phyloP scores from a whole-genome alignment of 1,140 invertebrate genomes.

The Zaprionus ghesquierei region DNA sequence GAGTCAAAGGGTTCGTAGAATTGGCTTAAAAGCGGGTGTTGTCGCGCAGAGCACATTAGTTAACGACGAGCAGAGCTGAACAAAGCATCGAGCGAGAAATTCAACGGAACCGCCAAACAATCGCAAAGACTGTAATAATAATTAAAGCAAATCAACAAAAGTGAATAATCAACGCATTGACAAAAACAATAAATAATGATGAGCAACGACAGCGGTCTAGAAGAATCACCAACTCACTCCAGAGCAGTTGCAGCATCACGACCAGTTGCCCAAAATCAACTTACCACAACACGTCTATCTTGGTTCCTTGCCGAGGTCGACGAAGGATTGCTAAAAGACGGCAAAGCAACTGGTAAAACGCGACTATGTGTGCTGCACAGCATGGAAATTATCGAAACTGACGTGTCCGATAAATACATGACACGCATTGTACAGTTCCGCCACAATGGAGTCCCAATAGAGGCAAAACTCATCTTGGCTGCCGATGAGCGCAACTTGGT shows the following conservation, averaged over 20 bases:
- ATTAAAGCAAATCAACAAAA: not conserved
- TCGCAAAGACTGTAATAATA: too few relatives aligned
- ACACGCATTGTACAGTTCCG: constrained; percentile 63
- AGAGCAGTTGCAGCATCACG: not conserved
- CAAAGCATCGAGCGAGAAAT: not conserved
- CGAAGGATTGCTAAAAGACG: constrained; percentile 45
- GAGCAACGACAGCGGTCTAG: constrained; percentile 62
- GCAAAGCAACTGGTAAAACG: constrained; percentile 36
- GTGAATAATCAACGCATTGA: not conserved
- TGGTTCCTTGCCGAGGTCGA: constrained; percentile 77
- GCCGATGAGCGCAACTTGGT: constrained; percentile 64
- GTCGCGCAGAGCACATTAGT: constrained; percentile 30
- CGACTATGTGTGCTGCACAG: constrained; percentile 61
- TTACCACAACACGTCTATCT: constrained; percentile 58
- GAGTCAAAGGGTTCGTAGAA: not conserved
- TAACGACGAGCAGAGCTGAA: not conserved
- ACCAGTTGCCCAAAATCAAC: too few relatives aligned
- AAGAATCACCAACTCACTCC: constrained; percentile 40
- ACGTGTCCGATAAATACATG: constrained; percentile 67
- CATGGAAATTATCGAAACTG: constrained; percentile 63
- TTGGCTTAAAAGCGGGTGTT: constrained; percentile 33
- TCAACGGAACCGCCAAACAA: not conserved
- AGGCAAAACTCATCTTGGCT: constrained; percentile 68
- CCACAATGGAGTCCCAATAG: constrained; percentile 46
- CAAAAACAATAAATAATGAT: constrained; percentile 12